Percentiles rank a stretch among this genome's conserved stretches.
phyloP scores from a whole-genome alignment of 2,113 vertebrate genomes.

The Eurystomus gularis region DNA sequence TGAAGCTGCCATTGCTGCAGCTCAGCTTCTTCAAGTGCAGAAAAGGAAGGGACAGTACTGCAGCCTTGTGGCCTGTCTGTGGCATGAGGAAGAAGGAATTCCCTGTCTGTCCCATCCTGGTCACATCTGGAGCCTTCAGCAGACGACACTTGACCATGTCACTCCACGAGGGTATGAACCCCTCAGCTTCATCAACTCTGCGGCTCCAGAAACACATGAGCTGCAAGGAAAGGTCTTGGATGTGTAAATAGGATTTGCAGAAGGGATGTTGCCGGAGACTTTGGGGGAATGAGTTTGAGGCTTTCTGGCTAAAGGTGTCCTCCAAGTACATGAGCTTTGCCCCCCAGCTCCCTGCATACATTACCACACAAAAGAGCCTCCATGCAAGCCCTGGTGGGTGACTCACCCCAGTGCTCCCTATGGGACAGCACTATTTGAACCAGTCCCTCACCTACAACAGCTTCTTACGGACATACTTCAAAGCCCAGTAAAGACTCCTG shows the following conservation, averaged over 20 bases:
- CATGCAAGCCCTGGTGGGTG: not conserved
- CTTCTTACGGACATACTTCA: not conserved
- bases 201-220: not conserved
- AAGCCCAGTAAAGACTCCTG: not conserved
- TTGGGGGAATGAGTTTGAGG: not conserved
- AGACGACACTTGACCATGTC: accelerated
- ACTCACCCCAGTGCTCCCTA: not conserved
- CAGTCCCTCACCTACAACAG: not conserved
- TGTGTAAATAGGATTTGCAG: not conserved
- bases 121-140: not conserved
- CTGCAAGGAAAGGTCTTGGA: not conserved
- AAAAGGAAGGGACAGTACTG: not conserved
- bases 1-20: not conserved
- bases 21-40: not conserved
- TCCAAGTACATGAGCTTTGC: not conserved
- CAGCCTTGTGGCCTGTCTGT: not conserved
- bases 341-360: not conserved
- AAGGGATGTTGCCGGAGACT: not conserved
- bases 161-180: not conserved
- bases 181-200: not conserved
- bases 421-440: not conserved
- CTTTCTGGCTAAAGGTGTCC: not conserved
- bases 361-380: not conserved
- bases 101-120: not conserved
- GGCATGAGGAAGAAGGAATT: not conserved